Evolutionary conservation across 2,797 vertebrate species (phyloP).

Genomic region (Scarus forsteni): DNA sequence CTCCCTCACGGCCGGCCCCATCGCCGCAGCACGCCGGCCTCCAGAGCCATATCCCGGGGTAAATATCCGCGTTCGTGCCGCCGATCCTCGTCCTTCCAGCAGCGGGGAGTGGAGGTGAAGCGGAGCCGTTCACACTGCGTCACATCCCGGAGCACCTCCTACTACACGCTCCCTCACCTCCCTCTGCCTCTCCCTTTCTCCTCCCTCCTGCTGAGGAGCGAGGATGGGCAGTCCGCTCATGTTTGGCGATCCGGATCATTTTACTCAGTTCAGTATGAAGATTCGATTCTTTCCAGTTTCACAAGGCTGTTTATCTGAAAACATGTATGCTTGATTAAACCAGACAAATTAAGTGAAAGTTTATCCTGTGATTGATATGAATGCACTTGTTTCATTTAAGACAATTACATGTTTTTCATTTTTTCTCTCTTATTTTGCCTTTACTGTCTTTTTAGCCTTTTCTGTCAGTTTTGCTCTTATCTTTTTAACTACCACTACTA

Average conservation of each 20-base stretch:
- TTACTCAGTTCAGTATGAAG: not conserved
- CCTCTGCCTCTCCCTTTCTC: not conserved
- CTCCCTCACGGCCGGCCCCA: constrained; percentile 27
- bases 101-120: constrained; percentile 54
- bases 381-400: too few species aligned
- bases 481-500: too few species aligned
- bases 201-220: constrained; percentile 1
- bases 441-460: too few species aligned
- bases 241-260: not conserved
- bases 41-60: constrained; percentile 8
- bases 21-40: constrained; percentile 8
- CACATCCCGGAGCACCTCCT: constrained; percentile 65
- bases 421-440: too few species aligned
- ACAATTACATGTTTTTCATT: too few species aligned
- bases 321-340: too few species aligned
- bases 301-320: not conserved
- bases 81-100: constrained; percentile 34
- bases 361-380: too few species aligned
- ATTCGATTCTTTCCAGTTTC: not conserved
- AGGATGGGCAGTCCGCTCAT: not conserved
- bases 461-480: too few species aligned
- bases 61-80: constrained; percentile 27
- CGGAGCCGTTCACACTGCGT: constrained; percentile 72
- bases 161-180: not conserved
- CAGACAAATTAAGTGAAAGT: too few species aligned